Evolutionary conservation across 2,888 invertebrate genomes (phyloP).

Genomic region (Bunonema sp.): DNA sequence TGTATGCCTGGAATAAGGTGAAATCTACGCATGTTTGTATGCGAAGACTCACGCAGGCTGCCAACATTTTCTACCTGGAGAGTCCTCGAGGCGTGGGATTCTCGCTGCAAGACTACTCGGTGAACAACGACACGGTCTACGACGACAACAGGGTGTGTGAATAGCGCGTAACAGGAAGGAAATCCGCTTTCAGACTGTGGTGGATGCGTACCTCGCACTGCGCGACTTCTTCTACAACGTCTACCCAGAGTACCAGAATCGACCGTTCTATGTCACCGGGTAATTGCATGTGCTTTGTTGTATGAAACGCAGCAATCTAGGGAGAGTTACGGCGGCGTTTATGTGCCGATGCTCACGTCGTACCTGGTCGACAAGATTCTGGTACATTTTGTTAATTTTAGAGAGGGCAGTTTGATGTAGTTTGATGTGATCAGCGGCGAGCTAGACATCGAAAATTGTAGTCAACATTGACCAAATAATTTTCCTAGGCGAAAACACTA

Average conservation of each 20-base stretch:
- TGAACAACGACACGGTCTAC: constrained; percentile 16
- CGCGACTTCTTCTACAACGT: constrained; percentile 3
- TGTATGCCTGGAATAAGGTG: constrained; percentile 44
- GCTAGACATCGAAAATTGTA: not conserved
- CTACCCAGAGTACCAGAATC: constrained; percentile 5
- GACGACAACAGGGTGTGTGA: constrained; percentile 20
- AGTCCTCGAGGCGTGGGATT: constrained; percentile 51
- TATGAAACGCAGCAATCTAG: too few relatives aligned
- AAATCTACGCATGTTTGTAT: not conserved
- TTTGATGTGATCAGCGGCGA: not conserved
- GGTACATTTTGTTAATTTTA: constrained; percentile 4
- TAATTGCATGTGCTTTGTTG: too few relatives aligned
- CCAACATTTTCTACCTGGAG: constrained; percentile 50
- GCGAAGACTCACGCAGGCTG: constrained; percentile 35
- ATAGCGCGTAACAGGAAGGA: too few relatives aligned
- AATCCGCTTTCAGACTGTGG: constrained; percentile 4
- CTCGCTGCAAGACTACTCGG: constrained; percentile 39
- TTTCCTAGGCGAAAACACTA: not conserved
- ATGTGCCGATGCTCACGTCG: constrained; percentile 20
- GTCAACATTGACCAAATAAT: not conserved
- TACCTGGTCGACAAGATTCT: constrained; percentile 22
- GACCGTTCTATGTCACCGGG: constrained; percentile 6
- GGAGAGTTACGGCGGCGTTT: constrained; percentile 17
- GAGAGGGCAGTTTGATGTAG: not conserved
- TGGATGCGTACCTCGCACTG: constrained; percentile 3